Percentiles rank a stretch among this genome's conserved stretches.
Evolutionary conservation across 1,140 invertebrate species (phyloP).

Genomic region (Musca domestica): DNA sequence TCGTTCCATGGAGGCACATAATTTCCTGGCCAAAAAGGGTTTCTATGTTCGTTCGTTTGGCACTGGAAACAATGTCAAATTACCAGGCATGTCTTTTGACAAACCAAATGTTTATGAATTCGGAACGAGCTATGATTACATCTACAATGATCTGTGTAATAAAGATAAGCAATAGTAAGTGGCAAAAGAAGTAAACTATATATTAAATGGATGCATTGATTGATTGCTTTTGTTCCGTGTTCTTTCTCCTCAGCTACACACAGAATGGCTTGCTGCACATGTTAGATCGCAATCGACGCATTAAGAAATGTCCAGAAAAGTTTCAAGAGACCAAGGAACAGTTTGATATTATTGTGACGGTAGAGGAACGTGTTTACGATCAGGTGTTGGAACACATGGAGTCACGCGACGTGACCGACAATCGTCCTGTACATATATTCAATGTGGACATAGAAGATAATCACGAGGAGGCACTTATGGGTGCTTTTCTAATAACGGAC

Average conservation of each 20-base stretch:
- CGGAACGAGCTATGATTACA: slow-evolving; percentile 92
- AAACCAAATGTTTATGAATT: slow-evolving; percentile 99
- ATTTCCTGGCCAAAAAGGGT: slow-evolving; percentile 94
- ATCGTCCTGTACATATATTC: slow-evolving; percentile 90
- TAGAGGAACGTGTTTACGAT: slow-evolving; percentile 98
- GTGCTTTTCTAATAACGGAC: slow-evolving; percentile 97
- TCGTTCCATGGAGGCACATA: slow-evolving; percentile 98
- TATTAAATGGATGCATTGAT: background rate
- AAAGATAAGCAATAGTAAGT: slow-evolving; percentile 85
- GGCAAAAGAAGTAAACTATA: background rate
- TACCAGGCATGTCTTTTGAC: slow-evolving; percentile 92
- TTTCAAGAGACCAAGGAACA: slow-evolving; percentile 89
- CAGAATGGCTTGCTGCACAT: slow-evolving; percentile 99
- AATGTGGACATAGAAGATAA: slow-evolving; percentile 99
- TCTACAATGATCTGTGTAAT: slow-evolving; percentile 89
- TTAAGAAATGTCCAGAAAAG: slow-evolving; percentile 91
- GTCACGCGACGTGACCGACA: slow-evolving; percentile 67
- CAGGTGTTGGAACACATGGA: slow-evolving; percentile 82
- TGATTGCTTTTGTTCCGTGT: background rate
- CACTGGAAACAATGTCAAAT: slow-evolving; percentile 95
- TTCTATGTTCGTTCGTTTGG: slow-evolving; percentile 94
- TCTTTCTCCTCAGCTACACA: slow-evolving; percentile 73
- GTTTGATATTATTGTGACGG: slow-evolving; percentile 96
- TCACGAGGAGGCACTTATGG: slow-evolving; percentile 99
- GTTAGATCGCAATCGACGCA: slow-evolving; percentile 94